Conservation (phyloP, 2,888 invertebrate genomes). For the Petrolisthes cinctipes region DNA sequence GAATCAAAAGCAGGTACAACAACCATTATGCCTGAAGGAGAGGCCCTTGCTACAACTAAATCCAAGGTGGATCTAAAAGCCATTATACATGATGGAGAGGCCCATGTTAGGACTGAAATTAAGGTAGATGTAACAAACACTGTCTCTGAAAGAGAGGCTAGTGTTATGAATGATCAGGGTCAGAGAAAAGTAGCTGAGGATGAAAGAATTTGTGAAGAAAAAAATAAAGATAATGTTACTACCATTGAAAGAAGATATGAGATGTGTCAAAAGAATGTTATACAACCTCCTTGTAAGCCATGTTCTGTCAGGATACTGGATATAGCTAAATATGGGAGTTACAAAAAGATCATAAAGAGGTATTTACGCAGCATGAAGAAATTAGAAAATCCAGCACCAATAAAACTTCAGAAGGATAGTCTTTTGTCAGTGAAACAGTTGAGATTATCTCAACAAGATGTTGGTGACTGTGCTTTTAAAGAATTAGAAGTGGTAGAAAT, state of each 20-base stretch:
- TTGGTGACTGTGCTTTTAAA: neutral
- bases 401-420: neutral
- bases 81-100: too few relatives aligned
- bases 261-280: too few relatives aligned
- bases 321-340: constrained; percentile 30
- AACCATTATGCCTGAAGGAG: too few relatives aligned
- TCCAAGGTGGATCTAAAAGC: too few relatives aligned
- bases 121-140: neutral
- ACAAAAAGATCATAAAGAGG: constrained; percentile 16
- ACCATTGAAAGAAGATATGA: too few relatives aligned
- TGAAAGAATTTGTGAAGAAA: too few relatives aligned
- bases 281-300: neutral
- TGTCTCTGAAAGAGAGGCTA: neutral
- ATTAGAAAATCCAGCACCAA: neutral
- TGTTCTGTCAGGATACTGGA: constrained; percentile 33
- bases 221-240: too few relatives aligned
- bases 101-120: neutral
- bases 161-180: neutral
- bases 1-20: too few relatives aligned
- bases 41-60: too few relatives aligned
- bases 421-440: neutral
- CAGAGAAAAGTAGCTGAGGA: neutral
- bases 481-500: neutral
- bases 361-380: constrained; percentile 14
- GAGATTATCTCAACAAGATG: neutral